Percentiles rank a stretch among this genome's conserved stretches.
Conservation (phyloP, 1,140 invertebrate genomes). For the Camponotus vicinus region DNA sequence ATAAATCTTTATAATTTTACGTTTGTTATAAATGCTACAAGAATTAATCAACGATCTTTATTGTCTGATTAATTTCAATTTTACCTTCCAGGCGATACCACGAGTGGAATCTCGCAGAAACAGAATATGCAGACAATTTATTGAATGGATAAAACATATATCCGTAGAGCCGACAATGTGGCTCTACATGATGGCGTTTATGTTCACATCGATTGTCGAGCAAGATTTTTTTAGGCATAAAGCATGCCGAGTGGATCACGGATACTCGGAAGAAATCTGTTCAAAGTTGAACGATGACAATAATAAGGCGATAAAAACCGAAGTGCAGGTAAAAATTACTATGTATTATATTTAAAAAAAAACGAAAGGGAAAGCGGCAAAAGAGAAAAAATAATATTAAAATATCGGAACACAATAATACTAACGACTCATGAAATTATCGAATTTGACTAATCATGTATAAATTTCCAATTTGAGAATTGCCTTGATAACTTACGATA, state of each 20-base stretch:
- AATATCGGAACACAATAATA: neutral
- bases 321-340: constrained; percentile 87
- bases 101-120: neutral
- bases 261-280: constrained; percentile 89
- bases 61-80: neutral
- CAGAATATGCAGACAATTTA: constrained; percentile 35
- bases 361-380: neutral
- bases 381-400: neutral
- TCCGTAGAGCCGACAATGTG: constrained; percentile 93
- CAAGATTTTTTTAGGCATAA: constrained; percentile 91
- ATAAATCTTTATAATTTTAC: neutral
- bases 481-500: neutral
- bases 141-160: constrained; percentile 80
- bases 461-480: constrained; percentile 14
- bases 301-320: constrained; percentile 87
- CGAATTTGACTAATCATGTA: neutral
- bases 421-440: neutral
- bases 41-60: too few relatives aligned
- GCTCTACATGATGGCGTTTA: constrained; percentile 93
- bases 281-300: constrained; percentile 85
- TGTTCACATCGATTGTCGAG: constrained; percentile 92
- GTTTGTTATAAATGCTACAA: neutral
- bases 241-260: constrained; percentile 90
- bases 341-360: neutral
- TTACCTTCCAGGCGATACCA: neutral